Percentiles rank a stretch among this genome's conserved stretches.
These are phyloP conservation scores for Lacerta agilis DNA, from an alignment of 2,797 vertebrate species.

Conservation along the genomic window DNA sequence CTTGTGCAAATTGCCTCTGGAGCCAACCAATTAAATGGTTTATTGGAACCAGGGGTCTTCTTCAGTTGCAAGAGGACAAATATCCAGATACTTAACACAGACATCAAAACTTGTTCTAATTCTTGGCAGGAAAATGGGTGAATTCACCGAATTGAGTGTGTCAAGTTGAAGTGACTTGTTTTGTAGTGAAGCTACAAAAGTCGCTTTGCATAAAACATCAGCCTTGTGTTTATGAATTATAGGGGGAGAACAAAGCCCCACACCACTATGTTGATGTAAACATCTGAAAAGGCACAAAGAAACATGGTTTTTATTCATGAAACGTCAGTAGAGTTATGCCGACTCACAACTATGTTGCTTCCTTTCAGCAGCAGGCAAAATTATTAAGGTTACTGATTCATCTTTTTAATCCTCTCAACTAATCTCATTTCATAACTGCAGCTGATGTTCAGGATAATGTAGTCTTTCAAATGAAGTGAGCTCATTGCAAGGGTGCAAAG, in stretches of 20 bases:
- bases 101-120: not conserved
- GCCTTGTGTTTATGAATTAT: not conserved
- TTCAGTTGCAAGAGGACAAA: not conserved
- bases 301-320: constrained; percentile 30
- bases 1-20: not conserved
- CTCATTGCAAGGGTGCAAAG: constrained; percentile 18
- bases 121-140: not conserved
- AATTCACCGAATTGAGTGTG: too few species aligned
- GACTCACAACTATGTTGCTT: constrained; percentile 31
- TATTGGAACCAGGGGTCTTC: not conserved
- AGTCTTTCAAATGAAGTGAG: constrained; percentile 54
- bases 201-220: not conserved
- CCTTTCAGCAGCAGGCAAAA: constrained; percentile 32
- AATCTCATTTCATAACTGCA: constrained; percentile 49
- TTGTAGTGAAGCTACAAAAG: not conserved
- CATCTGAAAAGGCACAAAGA: constrained; percentile 8
- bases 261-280: rapidly evolving
- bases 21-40: not conserved
- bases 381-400: constrained; percentile 14
- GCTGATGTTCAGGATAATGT: constrained; percentile 41
- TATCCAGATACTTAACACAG: not conserved
- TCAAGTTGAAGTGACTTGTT: not conserved
- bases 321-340: constrained; percentile 25
- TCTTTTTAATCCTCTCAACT: constrained; percentile 43
- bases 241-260: rapidly evolving